Evolutionary conservation across 2,888 invertebrate genomes (phyloP).

Genomic region (Phorcus lineatus): DNA sequence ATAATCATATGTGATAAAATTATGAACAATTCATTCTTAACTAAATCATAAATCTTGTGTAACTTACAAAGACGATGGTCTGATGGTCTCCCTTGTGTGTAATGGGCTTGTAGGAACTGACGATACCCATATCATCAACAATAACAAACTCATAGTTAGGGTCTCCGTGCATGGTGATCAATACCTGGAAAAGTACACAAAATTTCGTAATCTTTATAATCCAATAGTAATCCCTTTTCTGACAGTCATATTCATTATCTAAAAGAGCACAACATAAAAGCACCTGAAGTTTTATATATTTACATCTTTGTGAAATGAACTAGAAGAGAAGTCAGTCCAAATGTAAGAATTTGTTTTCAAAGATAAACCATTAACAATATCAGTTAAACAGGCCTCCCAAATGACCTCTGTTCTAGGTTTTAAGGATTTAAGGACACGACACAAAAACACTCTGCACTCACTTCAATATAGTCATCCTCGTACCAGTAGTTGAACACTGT

Average conservation of each 20-base stretch:
- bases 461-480: slow-evolving; percentile 72
- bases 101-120: slow-evolving; percentile 89
- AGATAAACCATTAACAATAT: too few relatives aligned
- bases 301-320: too few relatives aligned
- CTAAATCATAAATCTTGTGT: slow-evolving; percentile 44
- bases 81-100: slow-evolving; percentile 96
- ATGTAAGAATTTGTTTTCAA: neutral
- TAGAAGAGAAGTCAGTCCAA: too few relatives aligned
- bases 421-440: too few relatives aligned
- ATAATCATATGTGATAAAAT: too few relatives aligned
- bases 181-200: slow-evolving; percentile 76
- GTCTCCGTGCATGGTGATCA: slow-evolving; percentile 89
- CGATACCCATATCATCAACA: slow-evolving; percentile 78
- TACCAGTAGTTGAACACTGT: slow-evolving; percentile 96
- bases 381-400: too few relatives aligned
- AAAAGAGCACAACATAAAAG: too few relatives aligned
- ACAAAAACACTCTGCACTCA: slow-evolving; percentile 36
- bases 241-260: too few relatives aligned
- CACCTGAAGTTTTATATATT: too few relatives aligned
- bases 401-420: too few relatives aligned
- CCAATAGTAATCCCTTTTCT: too few relatives aligned
- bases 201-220: slow-evolving; percentile 9
- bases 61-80: slow-evolving; percentile 85
- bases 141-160: slow-evolving; percentile 83
- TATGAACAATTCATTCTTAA: too few relatives aligned